A percentile compares a stretch with the other conserved stretches of the same genome.
Conservation (phyloP, 2,888 invertebrate genomes). For the Chloroclysta siterata region DNA sequence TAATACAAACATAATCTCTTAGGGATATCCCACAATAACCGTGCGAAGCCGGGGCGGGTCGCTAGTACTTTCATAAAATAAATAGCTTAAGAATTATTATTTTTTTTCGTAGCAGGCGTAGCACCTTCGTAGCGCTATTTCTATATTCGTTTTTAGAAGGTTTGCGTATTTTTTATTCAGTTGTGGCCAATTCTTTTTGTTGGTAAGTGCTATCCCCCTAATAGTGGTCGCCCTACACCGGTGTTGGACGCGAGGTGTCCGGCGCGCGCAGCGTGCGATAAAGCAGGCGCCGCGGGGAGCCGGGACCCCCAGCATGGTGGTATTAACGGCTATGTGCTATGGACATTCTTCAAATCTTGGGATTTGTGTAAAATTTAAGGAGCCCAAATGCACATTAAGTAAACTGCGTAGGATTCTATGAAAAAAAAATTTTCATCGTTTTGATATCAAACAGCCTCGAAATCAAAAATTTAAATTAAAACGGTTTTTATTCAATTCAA, state of each 20-base stretch:
- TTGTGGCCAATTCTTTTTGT: background rate
- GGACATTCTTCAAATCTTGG: conserved; percentile 47
- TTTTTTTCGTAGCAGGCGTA: conserved; percentile 5
- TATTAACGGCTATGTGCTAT: conserved; percentile 41
- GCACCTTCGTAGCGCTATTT: conserved; percentile 14
- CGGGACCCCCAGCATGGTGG: conserved; percentile 75
- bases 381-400: too few species aligned
- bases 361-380: too few species aligned
- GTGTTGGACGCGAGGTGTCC: conserved; percentile 69
- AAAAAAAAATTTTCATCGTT: too few species aligned
- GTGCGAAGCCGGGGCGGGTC: too few species aligned
- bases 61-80: too few species aligned
- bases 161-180: background rate
- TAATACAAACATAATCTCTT: too few species aligned
- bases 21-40: too few species aligned
- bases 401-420: too few species aligned
- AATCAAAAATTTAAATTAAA: too few species aligned
- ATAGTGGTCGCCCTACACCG: conserved; percentile 55
- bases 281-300: conserved; percentile 82
- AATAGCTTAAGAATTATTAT: too few species aligned
- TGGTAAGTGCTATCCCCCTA: conserved; percentile 3
- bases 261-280: conserved; percentile 82
- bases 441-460: too few species aligned
- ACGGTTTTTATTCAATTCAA: too few species aligned
- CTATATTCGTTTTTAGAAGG: background rate